phyloP scores from a whole-genome alignment of 2,113 vertebrate species.

The Vidua chalybeata region DNA sequence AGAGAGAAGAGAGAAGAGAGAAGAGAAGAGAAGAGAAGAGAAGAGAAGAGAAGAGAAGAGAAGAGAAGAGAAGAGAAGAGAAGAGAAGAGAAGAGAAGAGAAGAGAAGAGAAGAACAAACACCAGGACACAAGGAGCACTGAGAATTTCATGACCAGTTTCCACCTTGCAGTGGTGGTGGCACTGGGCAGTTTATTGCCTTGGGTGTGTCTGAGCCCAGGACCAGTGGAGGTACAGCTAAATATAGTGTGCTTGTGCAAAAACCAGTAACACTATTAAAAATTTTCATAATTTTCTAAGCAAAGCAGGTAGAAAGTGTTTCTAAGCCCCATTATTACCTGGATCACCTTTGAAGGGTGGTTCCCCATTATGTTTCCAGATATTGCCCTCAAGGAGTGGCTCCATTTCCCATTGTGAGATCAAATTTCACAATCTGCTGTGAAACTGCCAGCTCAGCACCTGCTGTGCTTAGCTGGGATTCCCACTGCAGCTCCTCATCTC shows the following conservation, averaged over 20 bases:
- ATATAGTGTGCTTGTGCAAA: conserved; percentile 54
- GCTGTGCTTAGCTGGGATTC: neutral
- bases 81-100: neutral
- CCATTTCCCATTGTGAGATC: conserved; percentile 55
- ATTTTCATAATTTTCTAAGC: conserved; percentile 62
- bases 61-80: neutral
- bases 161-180: neutral
- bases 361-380: conserved; percentile 63
- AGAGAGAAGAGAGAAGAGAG: neutral
- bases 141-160: neutral
- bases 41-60: neutral
- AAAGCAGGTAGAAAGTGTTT: conserved; percentile 67
- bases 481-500: neutral
- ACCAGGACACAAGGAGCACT: neutral
- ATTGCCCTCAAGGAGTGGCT: conserved; percentile 67
- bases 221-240: conserved; percentile 8
- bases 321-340: conserved; percentile 59
- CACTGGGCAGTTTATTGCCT: conserved; percentile 1
- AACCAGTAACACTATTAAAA: conserved; percentile 30
- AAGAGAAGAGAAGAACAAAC: neutral
- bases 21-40: neutral
- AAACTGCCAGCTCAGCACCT: conserved; percentile 69
- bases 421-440: conserved; percentile 59
- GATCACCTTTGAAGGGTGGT: conserved; percentile 53
- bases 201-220: conserved; percentile 11